Evolutionary conservation across 2,888 invertebrate species (phyloP), one percentile per base, ranked within the genome.

Genomic region (Agrochola circellaris): DNA sequence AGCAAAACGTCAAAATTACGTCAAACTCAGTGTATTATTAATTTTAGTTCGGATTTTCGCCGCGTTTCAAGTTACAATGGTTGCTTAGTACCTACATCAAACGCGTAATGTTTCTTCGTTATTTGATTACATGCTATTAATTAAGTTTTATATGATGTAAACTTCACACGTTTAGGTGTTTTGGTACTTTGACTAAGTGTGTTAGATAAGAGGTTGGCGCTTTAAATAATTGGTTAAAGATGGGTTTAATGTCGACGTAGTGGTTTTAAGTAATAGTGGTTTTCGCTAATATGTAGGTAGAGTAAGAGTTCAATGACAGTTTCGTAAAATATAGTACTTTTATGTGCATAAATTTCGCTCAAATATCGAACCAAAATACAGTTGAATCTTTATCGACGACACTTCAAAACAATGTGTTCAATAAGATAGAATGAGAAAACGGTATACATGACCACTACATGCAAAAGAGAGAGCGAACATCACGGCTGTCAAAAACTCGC

Each of bases 41-140:
- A 7, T 13, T 15, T 69, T 30, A 66, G 82, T 81, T 58, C 51
- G 15, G 1, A 42, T 38, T 68, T 61, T 26, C 30, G n/a, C 60
- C 82, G 26, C 34, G 48, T 51, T n/a, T 51, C 82, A 84, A 74
- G 5, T 48, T 84, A 65, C 61, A 58, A 20, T 61, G 60, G 82
- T 13, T n/a, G 13, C 2, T 38, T n/a, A 30, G 34, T 54, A n/a
- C n/a, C n/a, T n/a, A 60, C 42, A 76, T 77, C 71, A 81, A 83
- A 86, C 13, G 38, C 70, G 69, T 82, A 65, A 77, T 73, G 62
- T 64, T 65, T 75, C 71, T 71, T 30, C 48, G 51, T 77, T 81
- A 81, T 84, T 86, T 69, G 64, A 88, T 88, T 72, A 76, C 78
- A 65, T 75, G 75, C 66, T 67, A 81, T 86, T 77, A 82, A 85